Evolutionary conservation across 2,888 invertebrate genomes (phyloP).

Genomic region (Tanaodytes sp.): DNA sequence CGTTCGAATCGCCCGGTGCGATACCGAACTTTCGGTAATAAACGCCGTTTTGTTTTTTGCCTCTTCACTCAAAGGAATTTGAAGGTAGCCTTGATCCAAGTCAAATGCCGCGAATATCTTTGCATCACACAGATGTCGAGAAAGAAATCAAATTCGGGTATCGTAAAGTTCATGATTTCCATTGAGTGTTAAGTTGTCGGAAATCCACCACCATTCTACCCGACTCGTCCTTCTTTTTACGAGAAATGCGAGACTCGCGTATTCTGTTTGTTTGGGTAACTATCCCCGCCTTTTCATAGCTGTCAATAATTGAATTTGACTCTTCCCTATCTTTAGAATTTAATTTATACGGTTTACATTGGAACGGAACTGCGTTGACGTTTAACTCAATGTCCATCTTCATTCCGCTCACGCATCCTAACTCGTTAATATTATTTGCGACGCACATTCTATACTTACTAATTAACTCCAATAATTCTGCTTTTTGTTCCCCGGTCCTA

Average conservation of each 20-base stretch:
- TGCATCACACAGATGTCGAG: background rate
- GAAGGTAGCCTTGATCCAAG: background rate
- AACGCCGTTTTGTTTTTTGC: background rate
- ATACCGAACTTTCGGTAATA: background rate
- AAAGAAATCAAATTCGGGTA: background rate
- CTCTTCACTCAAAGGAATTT: background rate
- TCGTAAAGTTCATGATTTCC: constrained; percentile 3
- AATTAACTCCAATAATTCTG: background rate
- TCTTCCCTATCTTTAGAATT: constrained; percentile 30
- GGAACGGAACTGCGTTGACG: too few relatives aligned
- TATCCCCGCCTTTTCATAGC: constrained; percentile 31
- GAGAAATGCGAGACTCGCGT: constrained; percentile 41
- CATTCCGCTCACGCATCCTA: constrained; percentile 17
- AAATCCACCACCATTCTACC: constrained; percentile 42
- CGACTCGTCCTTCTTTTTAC: constrained; percentile 40
- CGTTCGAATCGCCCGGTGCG: constrained; percentile 27
- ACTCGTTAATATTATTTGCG: constrained; percentile 3
- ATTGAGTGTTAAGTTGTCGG: constrained; percentile 20
- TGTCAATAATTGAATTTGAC: constrained; percentile 25
- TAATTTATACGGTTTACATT: constrained; percentile 17
- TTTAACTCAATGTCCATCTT: constrained; percentile 38
- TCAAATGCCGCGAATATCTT: background rate
- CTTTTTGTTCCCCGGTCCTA: constrained; percentile 3
- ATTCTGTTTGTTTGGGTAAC: constrained; percentile 33
- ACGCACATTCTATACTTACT: constrained; percentile 28